Evolutionary conservation across 1,140 invertebrate genomes (phyloP).

Genomic region (Aphelinus certus): DNA sequence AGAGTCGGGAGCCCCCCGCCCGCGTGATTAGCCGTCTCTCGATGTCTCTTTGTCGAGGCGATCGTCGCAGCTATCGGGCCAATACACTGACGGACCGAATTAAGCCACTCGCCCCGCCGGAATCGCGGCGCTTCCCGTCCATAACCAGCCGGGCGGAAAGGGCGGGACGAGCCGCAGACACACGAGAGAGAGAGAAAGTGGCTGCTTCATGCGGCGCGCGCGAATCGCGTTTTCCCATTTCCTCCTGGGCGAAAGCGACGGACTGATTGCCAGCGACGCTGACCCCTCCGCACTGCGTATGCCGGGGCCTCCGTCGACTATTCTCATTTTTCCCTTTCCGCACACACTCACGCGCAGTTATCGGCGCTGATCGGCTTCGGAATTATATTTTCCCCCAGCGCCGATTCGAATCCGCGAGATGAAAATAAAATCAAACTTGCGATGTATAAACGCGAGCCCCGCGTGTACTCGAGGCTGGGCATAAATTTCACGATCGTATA

Average conservation of each 20-base stretch:
- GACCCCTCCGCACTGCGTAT: not conserved
- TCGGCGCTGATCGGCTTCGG: no score
- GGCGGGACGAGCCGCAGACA: not conserved
- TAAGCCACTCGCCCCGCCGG: conserved; percentile 23
- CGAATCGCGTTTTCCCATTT: conserved; percentile 13
- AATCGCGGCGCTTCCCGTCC: conserved; percentile 18
- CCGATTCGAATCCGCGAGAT: no score
- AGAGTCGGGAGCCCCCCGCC: not conserved
- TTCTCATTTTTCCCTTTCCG: not conserved
- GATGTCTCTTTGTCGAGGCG: not conserved
- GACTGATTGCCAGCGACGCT: not conserved
- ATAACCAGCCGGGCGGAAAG: conserved; percentile 8
- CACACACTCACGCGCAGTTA: no score
- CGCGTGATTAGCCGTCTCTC: not conserved
- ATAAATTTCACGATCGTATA: no score
- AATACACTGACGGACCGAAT: conserved; percentile 13
- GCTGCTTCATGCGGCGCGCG: not conserved
- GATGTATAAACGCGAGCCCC: no score
- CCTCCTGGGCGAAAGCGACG: conserved; percentile 1
- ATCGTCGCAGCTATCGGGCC: not conserved
- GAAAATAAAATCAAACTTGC: no score
- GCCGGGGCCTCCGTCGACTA: not conserved
- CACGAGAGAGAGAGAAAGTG: not conserved
- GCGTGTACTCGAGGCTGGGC: no score
- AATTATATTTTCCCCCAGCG: no score